These are phyloP conservation scores for Henricia sp. DNA, from an alignment of 53 echinoderm and acorn worm species.

Conservation along the genomic window DNA sequence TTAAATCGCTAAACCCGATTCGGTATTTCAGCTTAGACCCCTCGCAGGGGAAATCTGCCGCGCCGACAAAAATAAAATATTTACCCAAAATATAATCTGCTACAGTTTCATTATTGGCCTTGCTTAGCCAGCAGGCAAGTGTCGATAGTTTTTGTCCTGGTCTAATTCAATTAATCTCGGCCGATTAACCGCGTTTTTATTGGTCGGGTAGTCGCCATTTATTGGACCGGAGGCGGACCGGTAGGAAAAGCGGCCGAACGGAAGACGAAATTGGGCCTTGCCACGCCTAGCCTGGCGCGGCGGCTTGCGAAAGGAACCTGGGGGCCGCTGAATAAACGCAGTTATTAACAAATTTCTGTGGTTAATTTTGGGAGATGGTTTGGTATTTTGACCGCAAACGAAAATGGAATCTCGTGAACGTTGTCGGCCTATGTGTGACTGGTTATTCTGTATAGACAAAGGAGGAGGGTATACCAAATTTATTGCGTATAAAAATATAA, in stretches of 20 bases:
- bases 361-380: too few relatives aligned
- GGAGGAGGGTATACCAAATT: too few relatives aligned
- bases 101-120: conserved; percentile 30
- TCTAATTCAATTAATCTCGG: conserved; percentile 56
- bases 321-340: conserved; percentile 16
- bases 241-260: not conserved
- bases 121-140: not conserved
- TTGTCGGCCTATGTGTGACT: too few relatives aligned
- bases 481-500: too few relatives aligned
- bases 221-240: not conserved
- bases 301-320: not conserved
- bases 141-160: not conserved
- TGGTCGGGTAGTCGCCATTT: not conserved
- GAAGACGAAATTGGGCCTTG: not conserved
- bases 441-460: too few relatives aligned
- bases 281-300: not conserved
- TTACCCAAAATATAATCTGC: not conserved
- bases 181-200: conserved; percentile 52
- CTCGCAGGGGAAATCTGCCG: not conserved
- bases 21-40: conserved; percentile 13
- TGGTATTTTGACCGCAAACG: too few relatives aligned
- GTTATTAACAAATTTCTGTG: too few relatives aligned
- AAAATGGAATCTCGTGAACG: too few relatives aligned
- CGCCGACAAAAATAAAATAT: not conserved
- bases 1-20: not conserved